phyloP scores from a whole-genome alignment of 2,888 invertebrate species.

The Oscheius sp. region DNA sequence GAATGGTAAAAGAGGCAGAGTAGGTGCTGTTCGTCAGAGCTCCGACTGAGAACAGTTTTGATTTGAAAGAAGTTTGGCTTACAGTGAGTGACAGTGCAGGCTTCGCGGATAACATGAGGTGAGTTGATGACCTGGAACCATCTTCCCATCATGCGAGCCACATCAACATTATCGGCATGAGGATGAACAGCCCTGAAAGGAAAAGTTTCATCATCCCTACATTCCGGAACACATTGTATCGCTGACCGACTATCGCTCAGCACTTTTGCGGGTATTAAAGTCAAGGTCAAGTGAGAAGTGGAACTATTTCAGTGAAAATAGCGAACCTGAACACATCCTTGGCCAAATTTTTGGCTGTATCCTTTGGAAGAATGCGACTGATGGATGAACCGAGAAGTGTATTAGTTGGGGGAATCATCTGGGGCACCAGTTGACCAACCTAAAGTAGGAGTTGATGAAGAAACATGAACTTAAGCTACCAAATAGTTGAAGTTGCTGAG shows the following conservation, averaged over 20 bases:
- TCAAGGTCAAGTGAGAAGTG: constrained; percentile 19
- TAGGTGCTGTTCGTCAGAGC: constrained; percentile 74
- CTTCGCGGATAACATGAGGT: constrained; percentile 74
- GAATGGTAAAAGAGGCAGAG: constrained; percentile 73
- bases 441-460: constrained; percentile 32
- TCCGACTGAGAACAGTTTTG: constrained; percentile 67
- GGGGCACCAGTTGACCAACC: constrained; percentile 73
- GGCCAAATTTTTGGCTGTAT: constrained; percentile 73
- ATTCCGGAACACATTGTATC: neutral
- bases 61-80: neutral
- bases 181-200: constrained; percentile 70
- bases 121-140: constrained; percentile 75
- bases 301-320: constrained; percentile 20
- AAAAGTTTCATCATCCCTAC: neutral
- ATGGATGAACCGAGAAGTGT: constrained; percentile 73
- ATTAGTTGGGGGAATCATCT: constrained; percentile 74
- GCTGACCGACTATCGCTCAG: neutral
- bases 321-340: constrained; percentile 69
- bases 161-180: constrained; percentile 73
- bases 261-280: constrained; percentile 19
- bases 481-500: constrained; percentile 74
- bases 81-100: constrained; percentile 74
- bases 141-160: constrained; percentile 74
- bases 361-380: constrained; percentile 72
- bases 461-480: constrained; percentile 37